Evolutionary conservation across 2,113 vertebrate genomes (phyloP).

Genomic region (Cebidichthys violaceus): DNA sequence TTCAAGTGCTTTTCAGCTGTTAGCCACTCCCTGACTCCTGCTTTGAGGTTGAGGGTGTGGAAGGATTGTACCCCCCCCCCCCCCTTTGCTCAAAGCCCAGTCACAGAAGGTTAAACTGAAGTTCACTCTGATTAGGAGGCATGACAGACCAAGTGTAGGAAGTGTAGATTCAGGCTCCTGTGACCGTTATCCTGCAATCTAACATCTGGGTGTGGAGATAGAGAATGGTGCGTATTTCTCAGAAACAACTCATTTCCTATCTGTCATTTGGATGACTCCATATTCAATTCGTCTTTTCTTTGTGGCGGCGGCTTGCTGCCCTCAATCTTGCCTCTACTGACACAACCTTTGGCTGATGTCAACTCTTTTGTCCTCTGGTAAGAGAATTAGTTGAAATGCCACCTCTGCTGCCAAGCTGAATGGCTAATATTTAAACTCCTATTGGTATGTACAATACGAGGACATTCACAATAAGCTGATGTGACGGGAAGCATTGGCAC

Average conservation of each 20-base stretch:
- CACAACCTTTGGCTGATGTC: background rate
- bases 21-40: slow-evolving; percentile 34
- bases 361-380: background rate
- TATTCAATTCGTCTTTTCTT: slow-evolving; percentile 26
- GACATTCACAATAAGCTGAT: background rate
- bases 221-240: slow-evolving; percentile 26
- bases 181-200: slow-evolving; percentile 15
- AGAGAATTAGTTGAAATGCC: background rate
- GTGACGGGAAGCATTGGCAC: too few relatives aligned
- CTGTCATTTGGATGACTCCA: slow-evolving; percentile 28
- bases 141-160: slow-evolving; percentile 2
- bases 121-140: slow-evolving; percentile 50
- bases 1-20: slow-evolving; percentile 21
- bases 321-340: background rate
- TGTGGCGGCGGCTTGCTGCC: background rate
- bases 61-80: background rate
- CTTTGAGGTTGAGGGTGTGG: background rate
- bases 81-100: background rate
- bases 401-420: background rate
- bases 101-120: slow-evolving; percentile 29
- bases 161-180: slow-evolving; percentile 19
- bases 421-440: background rate
- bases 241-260: slow-evolving; percentile 40
- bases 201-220: slow-evolving; percentile 35
- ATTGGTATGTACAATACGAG: background rate